Evolutionary conservation across 2,113 vertebrate species (phyloP).

Genomic region (Lota lota): DNA sequence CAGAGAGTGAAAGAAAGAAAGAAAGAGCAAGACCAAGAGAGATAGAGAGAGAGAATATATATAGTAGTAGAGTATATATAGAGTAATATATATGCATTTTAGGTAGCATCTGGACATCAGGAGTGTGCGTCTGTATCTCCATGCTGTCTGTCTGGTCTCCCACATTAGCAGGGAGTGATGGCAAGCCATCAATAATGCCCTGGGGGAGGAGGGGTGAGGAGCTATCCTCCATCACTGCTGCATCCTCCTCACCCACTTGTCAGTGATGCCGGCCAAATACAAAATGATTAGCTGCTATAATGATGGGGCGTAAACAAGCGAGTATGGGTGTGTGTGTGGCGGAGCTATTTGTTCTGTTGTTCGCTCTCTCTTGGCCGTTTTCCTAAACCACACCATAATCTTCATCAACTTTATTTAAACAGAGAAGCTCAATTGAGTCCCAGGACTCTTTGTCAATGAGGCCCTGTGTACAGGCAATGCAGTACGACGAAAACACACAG

Average conservation of each 20-base stretch:
- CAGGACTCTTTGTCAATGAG: no score
- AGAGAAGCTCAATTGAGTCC: no score
- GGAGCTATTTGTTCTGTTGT: no score
- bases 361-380: no score
- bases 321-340: neutral
- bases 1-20: no score
- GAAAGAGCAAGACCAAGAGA: no score
- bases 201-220: conserved; percentile 29
- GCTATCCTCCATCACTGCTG: conserved; percentile 54
- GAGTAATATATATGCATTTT: neutral
- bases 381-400: no score
- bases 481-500: neutral
- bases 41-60: no score
- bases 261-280: conserved; percentile 52
- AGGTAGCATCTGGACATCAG: conserved; percentile 53
- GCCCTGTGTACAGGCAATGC: no score
- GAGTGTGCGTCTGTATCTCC: conserved; percentile 28
- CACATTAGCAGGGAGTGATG: conserved; percentile 53
- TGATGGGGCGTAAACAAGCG: conserved; percentile 42
- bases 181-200: conserved; percentile 36
- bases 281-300: conserved; percentile 65
- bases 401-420: no score
- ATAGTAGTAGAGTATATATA: no score
- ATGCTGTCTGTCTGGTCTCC: conserved; percentile 54
- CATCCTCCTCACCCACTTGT: conserved; percentile 69